Evolutionary conservation across 2,113 vertebrate genomes (phyloP), one percentile per base, ranked within the genome.

Genomic region (Aptenodytes patagonicus): DNA sequence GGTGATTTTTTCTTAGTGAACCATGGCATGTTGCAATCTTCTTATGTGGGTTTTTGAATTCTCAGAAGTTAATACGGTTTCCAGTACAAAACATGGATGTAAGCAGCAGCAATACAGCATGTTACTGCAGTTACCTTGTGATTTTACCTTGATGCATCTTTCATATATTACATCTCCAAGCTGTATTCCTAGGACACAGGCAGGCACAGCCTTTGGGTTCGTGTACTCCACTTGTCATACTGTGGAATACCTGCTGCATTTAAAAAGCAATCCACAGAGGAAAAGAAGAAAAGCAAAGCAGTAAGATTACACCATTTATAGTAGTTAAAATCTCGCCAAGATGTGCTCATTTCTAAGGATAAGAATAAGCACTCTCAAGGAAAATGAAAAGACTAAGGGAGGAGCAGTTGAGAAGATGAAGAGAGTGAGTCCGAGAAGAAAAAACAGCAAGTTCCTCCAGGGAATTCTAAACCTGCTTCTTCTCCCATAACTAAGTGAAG

Each of bases 381-480:
- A 95, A 96, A 91, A 93, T 81, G 20, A 80, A 94, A 96, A 88
- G 87, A 65, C 69, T 68, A 72, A 78, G n/a, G 91, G 84, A 89
- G 62, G 84, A 95, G 87, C 54, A 77, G 49, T 62, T 80, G 49
- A 46, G 70, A 93, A 89, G 77, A 93, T 93, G 84, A 95, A 96
- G 94, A 89, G 68, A 87, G 51, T 42, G 87, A 87, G 80, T 55
- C 70, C 52, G 54, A 85, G 52, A 71, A 94, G 52, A 66, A 94
- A 87, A 96, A 36, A 18, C 36, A 83, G 62, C 44, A 89, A 85
- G 42, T 34, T 96, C 61, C 91, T 95, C 70, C 4, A 4, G 94
- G 89, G 94, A 92, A 96, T 96, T 94, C 66, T 94, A 89, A 97
- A 94, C 89, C 78, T 94, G 84, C 84, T 95, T 92, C 89, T 95